These are phyloP conservation scores for Aldabrachelys gigantea DNA, from an alignment of 2,113 vertebrate genomes.

Conservation along the genomic window DNA sequence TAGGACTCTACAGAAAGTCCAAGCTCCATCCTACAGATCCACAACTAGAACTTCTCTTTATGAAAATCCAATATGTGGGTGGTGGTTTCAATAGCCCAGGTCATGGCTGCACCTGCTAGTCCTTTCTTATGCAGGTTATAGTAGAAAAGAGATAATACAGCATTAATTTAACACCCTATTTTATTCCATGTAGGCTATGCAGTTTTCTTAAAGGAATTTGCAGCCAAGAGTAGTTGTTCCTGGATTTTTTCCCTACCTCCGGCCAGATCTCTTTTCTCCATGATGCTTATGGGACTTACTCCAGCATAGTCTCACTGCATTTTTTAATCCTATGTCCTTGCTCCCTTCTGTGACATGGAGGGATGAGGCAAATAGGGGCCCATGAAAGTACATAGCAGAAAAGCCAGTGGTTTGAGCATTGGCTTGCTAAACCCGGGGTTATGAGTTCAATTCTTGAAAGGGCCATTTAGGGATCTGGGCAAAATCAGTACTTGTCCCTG, in stretches of 20 bases:
- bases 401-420: neutral
- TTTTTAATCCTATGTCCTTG: neutral
- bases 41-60: conserved; percentile 53
- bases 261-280: neutral
- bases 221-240: neutral
- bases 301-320: neutral
- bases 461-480: too few relatives aligned
- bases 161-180: neutral
- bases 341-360: neutral
- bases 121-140: accelerated
- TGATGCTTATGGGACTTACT: neutral
- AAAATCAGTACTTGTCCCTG: too few relatives aligned
- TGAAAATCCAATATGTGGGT: conserved; percentile 31
- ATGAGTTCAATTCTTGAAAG: too few relatives aligned
- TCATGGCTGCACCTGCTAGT: neutral
- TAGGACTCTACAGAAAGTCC: conserved; percentile 52
- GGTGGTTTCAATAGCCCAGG: conserved; percentile 25
- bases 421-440: too few relatives aligned
- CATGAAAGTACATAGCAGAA: neutral
- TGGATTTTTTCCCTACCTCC: neutral
- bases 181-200: neutral
- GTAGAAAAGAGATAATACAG: neutral
- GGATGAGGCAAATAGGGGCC: neutral
- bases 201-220: conserved; percentile 6
- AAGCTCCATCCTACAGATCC: conserved; percentile 51